Conservation (phyloP, 1,140 invertebrate genomes). For the Aphidius gifuensis region DNA sequence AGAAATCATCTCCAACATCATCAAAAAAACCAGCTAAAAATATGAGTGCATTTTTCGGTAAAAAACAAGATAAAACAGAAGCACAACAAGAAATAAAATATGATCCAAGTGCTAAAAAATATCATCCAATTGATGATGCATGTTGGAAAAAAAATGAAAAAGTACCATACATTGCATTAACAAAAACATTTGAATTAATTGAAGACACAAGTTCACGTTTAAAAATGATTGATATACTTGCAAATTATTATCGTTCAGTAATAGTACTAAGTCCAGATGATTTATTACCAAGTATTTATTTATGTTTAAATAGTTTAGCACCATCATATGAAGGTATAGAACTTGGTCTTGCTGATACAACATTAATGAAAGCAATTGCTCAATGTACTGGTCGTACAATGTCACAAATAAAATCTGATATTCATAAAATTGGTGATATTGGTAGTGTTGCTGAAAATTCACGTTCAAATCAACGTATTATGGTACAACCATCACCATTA, state of each 20-base stretch:
- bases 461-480: slow-evolving; percentile 82
- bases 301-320: slow-evolving; percentile 93
- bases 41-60: slow-evolving; percentile 4
- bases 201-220: slow-evolving; percentile 85
- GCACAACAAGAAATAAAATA: slow-evolving; percentile 56
- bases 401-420: slow-evolving; percentile 82
- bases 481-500: slow-evolving; percentile 74
- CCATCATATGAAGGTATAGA: slow-evolving; percentile 80
- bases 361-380: slow-evolving; percentile 92
- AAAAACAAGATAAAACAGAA: slow-evolving; percentile 27
- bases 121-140: slow-evolving; percentile 89
- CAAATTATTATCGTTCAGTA: slow-evolving; percentile 93
- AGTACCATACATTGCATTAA: slow-evolving; percentile 90
- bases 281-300: slow-evolving; percentile 84
- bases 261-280: slow-evolving; percentile 85
- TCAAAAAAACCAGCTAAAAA: slow-evolving; percentile 1
- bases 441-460: slow-evolving; percentile 91
- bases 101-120: slow-evolving; percentile 73
- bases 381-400: slow-evolving; percentile 85
- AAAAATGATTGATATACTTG: slow-evolving; percentile 91
- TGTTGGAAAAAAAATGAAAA: slow-evolving; percentile 77
- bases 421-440: slow-evolving; percentile 79
- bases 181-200: slow-evolving; percentile 87
- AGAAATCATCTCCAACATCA: slow-evolving; percentile 18
- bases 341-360: slow-evolving; percentile 82